Base-by-base conservation (phyloP, 1,140 invertebrate genomes). In the Harpegnathos saltator region DNA sequence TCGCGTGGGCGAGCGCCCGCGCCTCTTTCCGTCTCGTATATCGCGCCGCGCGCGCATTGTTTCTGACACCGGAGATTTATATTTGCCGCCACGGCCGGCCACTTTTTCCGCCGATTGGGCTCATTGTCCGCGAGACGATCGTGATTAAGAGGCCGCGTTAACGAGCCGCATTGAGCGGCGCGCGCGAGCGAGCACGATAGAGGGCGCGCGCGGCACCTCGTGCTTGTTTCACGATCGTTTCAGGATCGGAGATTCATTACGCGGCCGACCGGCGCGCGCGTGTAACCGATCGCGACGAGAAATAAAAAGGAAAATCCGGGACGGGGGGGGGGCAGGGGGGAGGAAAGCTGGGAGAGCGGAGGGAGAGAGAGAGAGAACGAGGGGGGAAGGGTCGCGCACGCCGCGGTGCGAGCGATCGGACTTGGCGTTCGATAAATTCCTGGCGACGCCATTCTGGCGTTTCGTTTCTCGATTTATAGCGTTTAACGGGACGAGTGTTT, bases 41-140 rank as follows among this genome's bases (percentile, higher is more conserved):
- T 65, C 85, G 82, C 81, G 77, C 89, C 82, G 91, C n/a, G n/a
- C n/a, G n/a, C n/a, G n/a, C 89, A 89, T 92, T 92, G 91, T 91
- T 91, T 92, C 91, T 91, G 91, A 91, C 90, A 91, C 87, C 72
- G 83, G 85, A 89, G 91, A 92, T 92, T 92, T 92, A 91, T 92
- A 87, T 87, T 89, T 87, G 87, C 89, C 89, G 83, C 62, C 87
- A 85, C 83, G 78, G 82, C 83, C 89, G 83, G 82, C 88, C 89
- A 84, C 90, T 92, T 92, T 91, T 92, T 91, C 91, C 85, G 58
- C 58, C 89, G 90, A 91, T 92, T 86, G 90, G 66, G 80, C 91
- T 89, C 87, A 89, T 89, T 91, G 91, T 92, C 89, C 91, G 86
- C 84, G 88, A 85, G 86, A 83, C 84, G 89, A 90, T 89, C 85